phyloP scores from a whole-genome alignment of 2,113 vertebrate genomes.

The Cygnus atratus region DNA sequence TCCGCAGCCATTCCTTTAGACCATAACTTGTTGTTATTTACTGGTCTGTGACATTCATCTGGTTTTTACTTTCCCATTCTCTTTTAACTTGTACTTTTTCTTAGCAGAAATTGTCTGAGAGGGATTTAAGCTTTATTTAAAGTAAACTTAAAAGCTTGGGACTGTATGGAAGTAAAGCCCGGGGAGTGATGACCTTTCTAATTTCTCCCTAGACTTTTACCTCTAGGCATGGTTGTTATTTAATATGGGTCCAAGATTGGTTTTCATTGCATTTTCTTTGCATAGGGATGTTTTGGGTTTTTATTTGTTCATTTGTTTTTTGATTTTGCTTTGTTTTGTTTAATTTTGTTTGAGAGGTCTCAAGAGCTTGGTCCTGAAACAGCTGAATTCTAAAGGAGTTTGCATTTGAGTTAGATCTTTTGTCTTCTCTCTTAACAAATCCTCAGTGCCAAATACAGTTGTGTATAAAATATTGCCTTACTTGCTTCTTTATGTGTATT shows the following conservation, averaged over 20 bases:
- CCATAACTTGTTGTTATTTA: not conserved
- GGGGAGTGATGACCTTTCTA: not conserved
- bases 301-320: not conserved
- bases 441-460: not conserved
- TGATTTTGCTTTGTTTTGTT: not conserved
- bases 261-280: not conserved
- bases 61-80: not conserved
- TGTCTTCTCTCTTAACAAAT: not conserved
- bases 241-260: not conserved
- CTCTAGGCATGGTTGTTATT: not conserved
- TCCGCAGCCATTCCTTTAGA: not conserved
- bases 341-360: not conserved
- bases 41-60: not conserved
- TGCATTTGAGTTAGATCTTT: not conserved
- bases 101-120: not conserved
- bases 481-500: not conserved
- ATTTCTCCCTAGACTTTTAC: not conserved
- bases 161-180: not conserved
- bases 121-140: not conserved
- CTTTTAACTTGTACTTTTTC: not conserved
- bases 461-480: not conserved
- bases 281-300: not conserved
- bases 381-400: not conserved
- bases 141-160: not conserved
- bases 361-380: not conserved